Percentiles rank a stretch among this genome's conserved stretches.
Evolutionary conservation across 2,797 vertebrate genomes (phyloP).

Genomic region (Bradypus variegatus): DNA sequence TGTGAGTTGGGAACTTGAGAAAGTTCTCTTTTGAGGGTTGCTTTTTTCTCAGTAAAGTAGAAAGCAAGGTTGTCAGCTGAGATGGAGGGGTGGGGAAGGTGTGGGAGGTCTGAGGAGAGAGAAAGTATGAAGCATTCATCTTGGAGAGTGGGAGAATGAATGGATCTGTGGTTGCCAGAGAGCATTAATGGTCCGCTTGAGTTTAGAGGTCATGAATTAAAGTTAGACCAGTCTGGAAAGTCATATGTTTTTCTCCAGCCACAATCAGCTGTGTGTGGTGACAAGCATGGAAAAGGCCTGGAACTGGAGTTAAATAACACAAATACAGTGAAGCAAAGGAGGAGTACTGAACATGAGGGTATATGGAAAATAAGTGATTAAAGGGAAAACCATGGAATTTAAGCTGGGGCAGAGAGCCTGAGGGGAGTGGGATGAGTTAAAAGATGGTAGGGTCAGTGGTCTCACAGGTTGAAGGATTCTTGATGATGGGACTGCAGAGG

Average conservation of each 20-base stretch:
- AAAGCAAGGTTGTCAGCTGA: not conserved
- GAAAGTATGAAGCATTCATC: not conserved
- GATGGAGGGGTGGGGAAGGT: not conserved
- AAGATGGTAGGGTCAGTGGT: not conserved
- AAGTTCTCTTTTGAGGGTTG: no score
- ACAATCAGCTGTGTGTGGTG: not conserved
- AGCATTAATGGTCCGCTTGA: not conserved
- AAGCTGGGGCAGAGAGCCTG: not conserved
- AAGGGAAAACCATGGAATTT: not conserved
- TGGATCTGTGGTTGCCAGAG: not conserved
- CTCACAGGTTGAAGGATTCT: rapidly evolving
- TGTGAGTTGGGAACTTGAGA: not conserved
- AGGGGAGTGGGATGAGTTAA: not conserved
- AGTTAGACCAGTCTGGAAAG: not conserved
- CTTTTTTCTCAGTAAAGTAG: not conserved
- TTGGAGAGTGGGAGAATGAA: not conserved
- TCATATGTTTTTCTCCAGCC: not conserved
- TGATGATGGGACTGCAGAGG: not conserved
- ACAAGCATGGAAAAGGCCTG: not conserved
- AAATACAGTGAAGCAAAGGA: not conserved
- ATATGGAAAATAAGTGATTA: not conserved
- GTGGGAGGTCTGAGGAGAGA: not conserved
- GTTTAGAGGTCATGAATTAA: not conserved
- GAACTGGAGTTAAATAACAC: not conserved
- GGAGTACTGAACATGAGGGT: not conserved